Base-by-base conservation (phyloP, 2,888 invertebrate genomes). In the Melinopterus prodromus region DNA sequence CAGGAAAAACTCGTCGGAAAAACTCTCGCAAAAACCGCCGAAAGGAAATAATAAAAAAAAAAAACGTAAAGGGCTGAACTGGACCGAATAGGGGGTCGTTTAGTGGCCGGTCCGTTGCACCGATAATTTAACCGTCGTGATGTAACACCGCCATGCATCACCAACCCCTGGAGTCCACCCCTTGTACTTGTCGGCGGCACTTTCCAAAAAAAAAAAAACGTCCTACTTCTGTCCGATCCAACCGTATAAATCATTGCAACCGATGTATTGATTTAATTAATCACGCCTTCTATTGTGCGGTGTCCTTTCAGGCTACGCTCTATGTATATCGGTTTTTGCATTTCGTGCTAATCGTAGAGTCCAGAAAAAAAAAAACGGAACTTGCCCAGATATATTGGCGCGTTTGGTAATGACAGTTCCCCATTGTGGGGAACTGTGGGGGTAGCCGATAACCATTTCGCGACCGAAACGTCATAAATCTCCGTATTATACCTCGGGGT, bases 21-120 rank as follows among this genome's bases (percentile, higher is more conserved):
- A 74, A 26, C 74, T 6, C 36, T 36, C 36, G 74, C 36, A 74
- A 74, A 74, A 74, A 26, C 74, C 71, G 6, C 74, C 35, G 74
- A 74, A 36, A 36, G 74, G 74, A 74, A 74, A 74, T 74, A 74
- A 74, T 36, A 74, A 74, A 36, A 53, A 53, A 53, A 12, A 53
- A 12, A 12, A 53, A 53, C 26, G 26, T 1, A 36, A 74, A 74
- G 37, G 74, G 36, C 74, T 35, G 74, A 74, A 74, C 35, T 35
- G 74, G 14, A 26, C 53, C 12, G 74, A 74, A 74, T 26, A 36
- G 74, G 74, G 74, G 74, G 74, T 37, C 74, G 74, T 74, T 74
- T 74, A 74, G 74, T 35, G 74, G 74, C 35, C 74, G 37, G 74
- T 12, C 37, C 35, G 74, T 74, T 53, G 53, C 53, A 53, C 53